Evolutionary conservation across 2,888 invertebrate genomes (phyloP), one percentile per base, ranked within the genome.

Genomic region (Leptopterna dolabrata): DNA sequence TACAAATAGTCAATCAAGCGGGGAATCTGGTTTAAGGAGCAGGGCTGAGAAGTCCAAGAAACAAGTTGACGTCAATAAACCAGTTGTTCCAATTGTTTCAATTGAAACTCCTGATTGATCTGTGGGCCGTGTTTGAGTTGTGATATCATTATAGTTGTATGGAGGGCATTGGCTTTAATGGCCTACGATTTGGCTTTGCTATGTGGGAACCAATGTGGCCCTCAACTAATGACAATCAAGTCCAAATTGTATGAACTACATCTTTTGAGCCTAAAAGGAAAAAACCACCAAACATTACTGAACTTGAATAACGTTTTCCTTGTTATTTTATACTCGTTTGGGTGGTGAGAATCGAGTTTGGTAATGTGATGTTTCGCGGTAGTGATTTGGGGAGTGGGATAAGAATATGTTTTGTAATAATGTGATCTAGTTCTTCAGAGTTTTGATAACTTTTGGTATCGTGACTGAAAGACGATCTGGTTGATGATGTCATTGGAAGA

Each of bases 41-140:
- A 91, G 94, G 93, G 90, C 92, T 91, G 90, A 95, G 92, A 90
- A 90, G 90, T 93, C 93, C 87, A 93, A 92, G 90, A 94, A 95
- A 90, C 95, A 96, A 91, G 95, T 95, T 90, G 97, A 97, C 92
- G 93, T 94, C 88, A 93, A 95, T 92, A 97, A 97, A 92, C 97
- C 97, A 88, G 96, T 97, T 89, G 95, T 97, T 93, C 97, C 97
- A 91, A 96, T 97, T 90, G 94, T 97, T 87, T 96, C 96, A 90
- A 97, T 97, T 92, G 97, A 97, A 91, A 95, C 97, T 94, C 97
- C 97, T 51, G 97, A 97, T 94, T 97, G 95, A 87, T 89, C 14
- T 24, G 47, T 30, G 14, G 6, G 47, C 43, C 24, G 19, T 1
- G 30, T n/a, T 30, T 14, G n/a, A 16, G 41, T 36, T 73, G 73